Evolutionary conservation across 2,888 invertebrate species (phyloP).

Genomic region (Tipula unca): DNA sequence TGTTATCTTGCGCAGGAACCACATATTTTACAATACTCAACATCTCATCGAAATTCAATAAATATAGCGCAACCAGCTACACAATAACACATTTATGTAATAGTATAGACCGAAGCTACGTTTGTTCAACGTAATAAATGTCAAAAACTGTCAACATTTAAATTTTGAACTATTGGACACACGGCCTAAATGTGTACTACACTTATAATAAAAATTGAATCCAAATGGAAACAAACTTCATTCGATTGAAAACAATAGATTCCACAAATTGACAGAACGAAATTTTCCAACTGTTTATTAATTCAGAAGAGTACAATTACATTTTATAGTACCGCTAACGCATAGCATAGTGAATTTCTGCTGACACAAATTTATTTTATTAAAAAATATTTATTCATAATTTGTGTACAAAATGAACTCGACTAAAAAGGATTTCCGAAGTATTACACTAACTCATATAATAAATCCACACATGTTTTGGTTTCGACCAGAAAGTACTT

Average conservation of each 20-base stretch:
- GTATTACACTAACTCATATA: constrained; percentile 9
- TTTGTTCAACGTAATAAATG: too few relatives aligned
- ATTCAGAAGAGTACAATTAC: neutral
- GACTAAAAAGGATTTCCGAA: neutral
- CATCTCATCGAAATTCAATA: too few relatives aligned
- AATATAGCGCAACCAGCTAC: too few relatives aligned
- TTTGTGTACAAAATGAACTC: neutral
- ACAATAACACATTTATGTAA: too few relatives aligned
- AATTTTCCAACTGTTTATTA: neutral
- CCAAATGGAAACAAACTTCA: neutral
- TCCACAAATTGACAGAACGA: neutral
- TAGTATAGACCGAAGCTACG: too few relatives aligned
- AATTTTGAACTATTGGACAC: too few relatives aligned
- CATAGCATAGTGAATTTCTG: neutral
- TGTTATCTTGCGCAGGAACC: too few relatives aligned
- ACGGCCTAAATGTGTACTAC: too few relatives aligned
- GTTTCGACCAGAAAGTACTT: constrained; percentile 4
- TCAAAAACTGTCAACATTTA: too few relatives aligned
- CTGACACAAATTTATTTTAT: neutral
- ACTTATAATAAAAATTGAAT: too few relatives aligned
- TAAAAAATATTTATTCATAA: neutral
- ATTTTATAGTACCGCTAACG: neutral
- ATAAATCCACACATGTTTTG: constrained; percentile 22
- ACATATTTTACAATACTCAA: too few relatives aligned
- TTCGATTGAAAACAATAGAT: neutral